Conservation (phyloP, 2,113 vertebrate genomes). For the Pachyramphus minor region DNA sequence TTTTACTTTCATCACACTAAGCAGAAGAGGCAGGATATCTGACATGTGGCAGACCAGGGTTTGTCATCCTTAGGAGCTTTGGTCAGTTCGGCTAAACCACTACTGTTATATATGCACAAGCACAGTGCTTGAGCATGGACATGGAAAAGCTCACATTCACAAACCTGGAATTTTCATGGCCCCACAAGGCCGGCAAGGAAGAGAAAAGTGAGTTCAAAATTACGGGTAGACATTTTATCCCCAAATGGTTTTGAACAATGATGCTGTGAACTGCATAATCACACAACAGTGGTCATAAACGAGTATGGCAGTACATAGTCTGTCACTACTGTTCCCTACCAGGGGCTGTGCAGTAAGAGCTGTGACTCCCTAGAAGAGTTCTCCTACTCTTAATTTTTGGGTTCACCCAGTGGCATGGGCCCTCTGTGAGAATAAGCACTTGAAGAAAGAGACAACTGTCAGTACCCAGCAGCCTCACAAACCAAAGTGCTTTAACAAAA, state of each 20-base stretch:
- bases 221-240: not conserved
- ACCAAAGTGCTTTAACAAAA: not conserved
- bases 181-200: not conserved
- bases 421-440: not conserved
- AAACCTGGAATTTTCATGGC: not conserved
- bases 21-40: not conserved
- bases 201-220: not conserved
- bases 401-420: not conserved
- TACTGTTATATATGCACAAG: no score
- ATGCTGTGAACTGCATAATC: not conserved
- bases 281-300: not conserved
- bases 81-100: not conserved
- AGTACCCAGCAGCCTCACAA: not conserved
- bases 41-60: accelerated
- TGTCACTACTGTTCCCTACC: not conserved
- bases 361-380: not conserved
- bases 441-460: not conserved
- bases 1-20: not conserved
- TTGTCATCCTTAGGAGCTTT: not conserved
- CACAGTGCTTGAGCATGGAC: not conserved
- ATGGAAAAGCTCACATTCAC: not conserved
- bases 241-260: not conserved
- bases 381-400: not conserved
- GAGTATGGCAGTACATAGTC: not conserved
- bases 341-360: not conserved